phyloP scores from a whole-genome alignment of 1,140 invertebrate species.

The Drosophila ananassae region DNA sequence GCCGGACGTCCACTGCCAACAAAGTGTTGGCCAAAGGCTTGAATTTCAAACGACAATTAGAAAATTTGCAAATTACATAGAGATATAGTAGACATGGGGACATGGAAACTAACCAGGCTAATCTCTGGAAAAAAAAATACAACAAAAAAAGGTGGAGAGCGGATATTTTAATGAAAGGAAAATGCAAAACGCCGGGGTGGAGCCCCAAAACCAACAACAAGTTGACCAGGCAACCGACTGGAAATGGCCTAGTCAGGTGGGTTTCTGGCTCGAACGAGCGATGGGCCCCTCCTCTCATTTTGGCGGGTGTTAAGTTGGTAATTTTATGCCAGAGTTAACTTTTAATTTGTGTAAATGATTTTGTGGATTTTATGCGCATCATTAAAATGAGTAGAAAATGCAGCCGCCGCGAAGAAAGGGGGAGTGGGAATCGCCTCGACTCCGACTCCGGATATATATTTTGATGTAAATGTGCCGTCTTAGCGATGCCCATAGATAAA shows the following conservation, averaged over 20 bases:
- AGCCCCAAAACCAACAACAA: conserved; percentile 26
- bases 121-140: conserved; percentile 29
- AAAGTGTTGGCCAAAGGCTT: conserved; percentile 74
- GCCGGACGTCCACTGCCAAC: conserved; percentile 52
- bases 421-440: not conserved
- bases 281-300: conserved; percentile 22
- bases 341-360: conserved; percentile 82
- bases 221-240: not conserved
- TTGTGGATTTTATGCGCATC: conserved; percentile 75
- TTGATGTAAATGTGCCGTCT: conserved; percentile 55
- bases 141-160: conserved; percentile 20
- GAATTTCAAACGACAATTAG: conserved; percentile 81
- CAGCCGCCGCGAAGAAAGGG: conserved; percentile 2
- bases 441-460: conserved; percentile 17
- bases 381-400: conserved; percentile 61
- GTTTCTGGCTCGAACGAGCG: conserved; percentile 7
- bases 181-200: conserved; percentile 19
- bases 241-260: conserved; percentile 44
- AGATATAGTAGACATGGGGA: conserved; percentile 27
- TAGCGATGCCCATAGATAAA: conserved; percentile 31
- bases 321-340: conserved; percentile 83
- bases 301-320: conserved; percentile 83
- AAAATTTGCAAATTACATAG: conserved; percentile 80
- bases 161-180: conserved; percentile 65
- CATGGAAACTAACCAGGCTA: conserved; percentile 9